Evolutionary conservation across 2,797 vertebrate genomes (phyloP).

Genomic region (Scleropages formosus): DNA sequence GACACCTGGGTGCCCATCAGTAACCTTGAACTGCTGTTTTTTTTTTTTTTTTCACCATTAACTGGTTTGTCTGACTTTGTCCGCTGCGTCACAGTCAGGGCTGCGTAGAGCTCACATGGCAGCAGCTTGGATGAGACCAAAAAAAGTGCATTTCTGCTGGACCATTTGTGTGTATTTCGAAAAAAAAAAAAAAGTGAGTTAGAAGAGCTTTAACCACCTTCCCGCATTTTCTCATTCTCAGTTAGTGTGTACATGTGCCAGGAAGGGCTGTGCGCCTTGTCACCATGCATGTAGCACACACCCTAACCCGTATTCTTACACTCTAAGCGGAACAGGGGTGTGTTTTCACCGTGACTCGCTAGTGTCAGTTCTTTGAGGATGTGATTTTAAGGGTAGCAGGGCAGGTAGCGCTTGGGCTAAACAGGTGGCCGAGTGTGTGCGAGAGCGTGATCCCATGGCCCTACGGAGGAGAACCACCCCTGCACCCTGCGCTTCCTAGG

Average conservation of each 20-base stretch:
- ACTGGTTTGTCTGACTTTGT: slow-evolving; percentile 11
- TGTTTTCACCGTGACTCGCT: too few species aligned
- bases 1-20: not conserved
- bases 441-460: too few species aligned
- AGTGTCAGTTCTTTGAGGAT: too few species aligned
- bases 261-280: not conserved
- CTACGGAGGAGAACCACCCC: too few species aligned
- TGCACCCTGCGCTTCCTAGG: too few species aligned
- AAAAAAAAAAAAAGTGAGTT: not conserved
- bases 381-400: too few species aligned
- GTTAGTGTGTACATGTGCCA: not conserved
- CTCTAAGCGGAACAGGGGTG: too few species aligned
- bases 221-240: not conserved
- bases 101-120: slow-evolving; percentile 20
- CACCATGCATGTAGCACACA: too few species aligned
- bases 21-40: slow-evolving; percentile 22
- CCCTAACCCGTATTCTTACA: too few species aligned
- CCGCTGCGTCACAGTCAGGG: slow-evolving; percentile 26
- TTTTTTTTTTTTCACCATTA: not conserved
- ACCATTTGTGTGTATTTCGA: too few species aligned
- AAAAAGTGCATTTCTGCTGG: not conserved
- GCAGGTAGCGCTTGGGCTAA: too few species aligned
- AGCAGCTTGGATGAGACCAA: not conserved
- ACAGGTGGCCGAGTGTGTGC: too few species aligned
- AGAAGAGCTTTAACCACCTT: not conserved